These are phyloP conservation scores for Hydraecia micacea DNA, from an alignment of 2,888 invertebrate genomes.

Conservation along the genomic window DNA sequence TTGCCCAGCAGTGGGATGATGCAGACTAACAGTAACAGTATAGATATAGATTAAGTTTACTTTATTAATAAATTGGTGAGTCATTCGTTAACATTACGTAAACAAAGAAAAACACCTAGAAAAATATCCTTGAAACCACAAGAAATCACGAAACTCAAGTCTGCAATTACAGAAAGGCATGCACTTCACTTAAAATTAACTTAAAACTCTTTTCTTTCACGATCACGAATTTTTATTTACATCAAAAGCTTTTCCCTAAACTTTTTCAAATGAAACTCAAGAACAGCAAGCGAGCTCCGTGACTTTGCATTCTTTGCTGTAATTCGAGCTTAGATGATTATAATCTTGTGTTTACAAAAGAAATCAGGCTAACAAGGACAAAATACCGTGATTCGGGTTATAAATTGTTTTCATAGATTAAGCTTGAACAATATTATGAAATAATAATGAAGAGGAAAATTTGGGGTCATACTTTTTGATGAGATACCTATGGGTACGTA, in stretches of 20 bases:
- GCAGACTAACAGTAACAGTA: no score
- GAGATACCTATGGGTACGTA: background rate
- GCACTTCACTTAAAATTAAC: conserved; percentile 23
- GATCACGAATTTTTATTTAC: conserved; percentile 31
- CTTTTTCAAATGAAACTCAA: conserved; percentile 34
- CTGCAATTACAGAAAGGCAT: conserved; percentile 14
- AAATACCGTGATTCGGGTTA: conserved; percentile 32
- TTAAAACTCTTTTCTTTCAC: conserved; percentile 30
- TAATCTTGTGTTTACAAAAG: conserved; percentile 55
- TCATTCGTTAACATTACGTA: background rate
- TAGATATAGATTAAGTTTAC: background rate
- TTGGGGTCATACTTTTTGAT: conserved; percentile 24
- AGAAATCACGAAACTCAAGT: background rate
- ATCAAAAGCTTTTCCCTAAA: conserved; percentile 8
- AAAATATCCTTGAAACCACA: background rate
- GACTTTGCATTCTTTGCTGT: conserved; percentile 58
- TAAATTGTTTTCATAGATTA: conserved; percentile 31
- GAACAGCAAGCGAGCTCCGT: conserved; percentile 40
- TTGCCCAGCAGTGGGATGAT: no score
- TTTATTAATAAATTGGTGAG: background rate
- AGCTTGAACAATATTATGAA: conserved; percentile 6
- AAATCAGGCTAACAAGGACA: conserved; percentile 51
- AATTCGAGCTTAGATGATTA: conserved; percentile 56
- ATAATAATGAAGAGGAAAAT: conserved; percentile 1
- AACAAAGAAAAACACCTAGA: background rate